Evolutionary conservation across 2,113 vertebrate genomes (phyloP).

Genomic region (Chaetodon trifascialis): DNA sequence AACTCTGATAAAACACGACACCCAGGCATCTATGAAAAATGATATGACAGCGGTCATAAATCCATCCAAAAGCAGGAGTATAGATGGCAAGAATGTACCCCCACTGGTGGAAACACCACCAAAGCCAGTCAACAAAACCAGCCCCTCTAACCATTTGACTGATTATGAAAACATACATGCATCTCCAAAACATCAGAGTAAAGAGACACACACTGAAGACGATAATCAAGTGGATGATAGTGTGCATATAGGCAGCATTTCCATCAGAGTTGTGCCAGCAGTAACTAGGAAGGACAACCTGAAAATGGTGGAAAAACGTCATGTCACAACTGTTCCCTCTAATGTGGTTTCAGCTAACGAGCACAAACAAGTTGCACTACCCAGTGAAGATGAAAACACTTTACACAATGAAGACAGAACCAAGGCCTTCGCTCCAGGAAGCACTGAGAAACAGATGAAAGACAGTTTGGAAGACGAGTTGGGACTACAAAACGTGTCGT

Average conservation of each 20-base stretch:
- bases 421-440: slow-evolving; percentile 16
- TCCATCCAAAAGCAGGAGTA: slow-evolving; percentile 13
- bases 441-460: slow-evolving; percentile 14
- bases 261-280: slow-evolving; percentile 65
- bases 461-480: slow-evolving; percentile 48
- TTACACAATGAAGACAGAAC: slow-evolving; percentile 9
- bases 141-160: background rate
- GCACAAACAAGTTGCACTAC: slow-evolving; percentile 22
- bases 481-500: slow-evolving; percentile 37
- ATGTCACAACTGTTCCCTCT: background rate
- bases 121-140: slow-evolving; percentile 17
- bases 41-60: slow-evolving; percentile 15
- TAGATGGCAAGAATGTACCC: slow-evolving; percentile 13
- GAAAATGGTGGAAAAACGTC: slow-evolving; percentile 18
- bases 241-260: slow-evolving; percentile 71
- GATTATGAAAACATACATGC: slow-evolving; percentile 21
- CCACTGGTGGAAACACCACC: slow-evolving; percentile 18
- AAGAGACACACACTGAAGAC: slow-evolving; percentile 22
- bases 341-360: slow-evolving; percentile 7
- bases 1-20: slow-evolving; percentile 5
- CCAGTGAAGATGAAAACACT: slow-evolving; percentile 21
- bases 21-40: slow-evolving; percentile 23
- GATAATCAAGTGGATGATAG: slow-evolving; percentile 42
- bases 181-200: slow-evolving; percentile 28
- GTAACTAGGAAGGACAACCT: slow-evolving; percentile 24